Percentiles rank a stretch among this genome's conserved stretches.
These are phyloP conservation scores for Porites australiensis DNA, from an alignment of 64 coral and sea anemone genomes.

Conservation along the genomic window DNA sequence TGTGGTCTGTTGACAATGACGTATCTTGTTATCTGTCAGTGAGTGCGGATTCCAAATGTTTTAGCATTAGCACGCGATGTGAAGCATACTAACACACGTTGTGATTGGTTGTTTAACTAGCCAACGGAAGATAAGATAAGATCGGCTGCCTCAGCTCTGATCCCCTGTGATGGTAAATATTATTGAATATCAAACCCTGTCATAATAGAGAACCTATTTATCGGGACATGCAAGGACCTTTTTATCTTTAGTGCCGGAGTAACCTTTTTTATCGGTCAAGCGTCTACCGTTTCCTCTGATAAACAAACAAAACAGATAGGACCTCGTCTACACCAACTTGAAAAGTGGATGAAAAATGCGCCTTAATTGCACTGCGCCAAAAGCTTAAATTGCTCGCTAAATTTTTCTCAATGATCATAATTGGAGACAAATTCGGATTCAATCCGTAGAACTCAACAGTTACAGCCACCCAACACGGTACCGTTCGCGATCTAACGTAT, in stretches of 20 bases:
- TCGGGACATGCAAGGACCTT: conserved; percentile 7
- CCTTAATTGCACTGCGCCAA: too few species aligned
- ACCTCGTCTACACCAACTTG: too few species aligned
- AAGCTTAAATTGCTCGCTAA: too few species aligned
- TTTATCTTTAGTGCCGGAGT: conserved; percentile 3
- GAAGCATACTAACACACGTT: background rate
- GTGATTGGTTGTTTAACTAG: conserved; percentile 12
- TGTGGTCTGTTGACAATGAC: conserved; percentile 22
- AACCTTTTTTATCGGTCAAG: conserved; percentile 35
- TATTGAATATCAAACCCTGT: conserved; percentile 1
- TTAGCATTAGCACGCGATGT: conserved; percentile 12
- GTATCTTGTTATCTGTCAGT: conserved; percentile 38
- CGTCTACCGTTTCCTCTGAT: background rate
- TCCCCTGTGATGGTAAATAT: background rate
- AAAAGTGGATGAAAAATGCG: too few species aligned
- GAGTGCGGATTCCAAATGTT: conserved; percentile 19
- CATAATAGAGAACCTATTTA: background rate
- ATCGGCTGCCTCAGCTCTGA: background rate
- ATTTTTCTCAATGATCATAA: too few species aligned
- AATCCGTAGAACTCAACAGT: too few species aligned
- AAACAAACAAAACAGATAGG: background rate
- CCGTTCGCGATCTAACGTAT: too few species aligned
- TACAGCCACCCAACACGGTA: too few species aligned
- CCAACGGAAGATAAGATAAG: conserved; percentile 33
- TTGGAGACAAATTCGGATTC: too few species aligned